phyloP scores from a whole-genome alignment of 2,797 vertebrate genomes.

The Sardinella longiceps region DNA sequence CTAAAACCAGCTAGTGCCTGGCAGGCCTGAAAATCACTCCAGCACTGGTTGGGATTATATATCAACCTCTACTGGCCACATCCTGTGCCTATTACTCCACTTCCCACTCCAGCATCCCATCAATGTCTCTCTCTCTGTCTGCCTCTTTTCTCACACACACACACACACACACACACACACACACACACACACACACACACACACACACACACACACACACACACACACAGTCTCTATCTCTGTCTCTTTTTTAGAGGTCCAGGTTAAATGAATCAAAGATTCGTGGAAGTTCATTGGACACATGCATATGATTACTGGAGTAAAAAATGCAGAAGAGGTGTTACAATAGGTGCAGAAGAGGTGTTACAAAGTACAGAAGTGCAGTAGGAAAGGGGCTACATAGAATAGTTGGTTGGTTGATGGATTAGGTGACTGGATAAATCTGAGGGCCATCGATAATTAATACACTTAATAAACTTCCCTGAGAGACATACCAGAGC shows the following conservation, averaged over 20 bases:
- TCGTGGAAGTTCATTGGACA: too few species aligned
- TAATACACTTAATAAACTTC: constrained; percentile 41
- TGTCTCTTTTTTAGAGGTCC: background rate
- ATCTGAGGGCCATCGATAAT: constrained; percentile 29
- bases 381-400: too few species aligned
- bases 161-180: too few species aligned
- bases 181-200: too few species aligned
- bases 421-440: too few species aligned
- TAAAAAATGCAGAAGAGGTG: too few species aligned
- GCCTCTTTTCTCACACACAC: background rate
- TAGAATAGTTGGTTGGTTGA: too few species aligned
- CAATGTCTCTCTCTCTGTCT: background rate
- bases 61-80: background rate
- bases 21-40: background rate
- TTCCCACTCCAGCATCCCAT: background rate
- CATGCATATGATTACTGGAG: too few species aligned
- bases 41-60: background rate
- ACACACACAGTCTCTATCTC: background rate
- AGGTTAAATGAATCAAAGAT: too few species aligned
- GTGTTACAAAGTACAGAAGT: too few species aligned
- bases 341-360: too few species aligned
- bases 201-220: too few species aligned
- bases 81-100: background rate
- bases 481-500: constrained; percentile 28
- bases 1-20: background rate